Conservation (phyloP, 2,113 vertebrate species). For the Dasyornis broadbenti region DNA sequence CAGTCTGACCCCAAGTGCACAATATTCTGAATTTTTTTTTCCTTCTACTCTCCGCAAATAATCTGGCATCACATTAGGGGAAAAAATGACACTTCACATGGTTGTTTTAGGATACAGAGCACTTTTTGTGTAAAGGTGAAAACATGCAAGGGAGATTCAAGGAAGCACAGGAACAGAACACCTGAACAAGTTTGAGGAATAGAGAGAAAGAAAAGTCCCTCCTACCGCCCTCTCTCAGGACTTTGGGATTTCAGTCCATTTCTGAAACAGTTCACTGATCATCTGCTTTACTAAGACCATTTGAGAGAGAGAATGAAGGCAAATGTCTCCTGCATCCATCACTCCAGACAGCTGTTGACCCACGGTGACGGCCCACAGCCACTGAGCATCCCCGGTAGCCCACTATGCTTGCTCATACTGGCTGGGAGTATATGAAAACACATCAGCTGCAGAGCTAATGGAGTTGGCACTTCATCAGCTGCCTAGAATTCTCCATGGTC, state of each 20-base stretch:
- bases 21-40: background rate
- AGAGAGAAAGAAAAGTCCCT: background rate
- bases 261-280: background rate
- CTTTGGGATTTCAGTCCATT: background rate
- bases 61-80: background rate
- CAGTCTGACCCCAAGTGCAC: background rate
- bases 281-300: background rate
- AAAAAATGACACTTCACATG: background rate
- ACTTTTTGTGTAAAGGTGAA: background rate
- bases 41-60: background rate
- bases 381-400: background rate
- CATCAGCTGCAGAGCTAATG: background rate
- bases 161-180: background rate
- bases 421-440: background rate
- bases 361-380: fast-evolving
- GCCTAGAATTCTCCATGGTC: background rate
- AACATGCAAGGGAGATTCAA: background rate
- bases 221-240: background rate
- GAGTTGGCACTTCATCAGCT: background rate
- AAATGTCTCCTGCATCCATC: background rate
- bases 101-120: background rate
- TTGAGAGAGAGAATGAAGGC: background rate
- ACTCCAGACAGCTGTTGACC: background rate
- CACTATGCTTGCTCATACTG: background rate
- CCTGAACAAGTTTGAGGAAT: background rate